Evolutionary conservation across 2,113 vertebrate genomes (phyloP), one percentile per base, ranked within the genome.

Genomic region (Microtus montanus): DNA sequence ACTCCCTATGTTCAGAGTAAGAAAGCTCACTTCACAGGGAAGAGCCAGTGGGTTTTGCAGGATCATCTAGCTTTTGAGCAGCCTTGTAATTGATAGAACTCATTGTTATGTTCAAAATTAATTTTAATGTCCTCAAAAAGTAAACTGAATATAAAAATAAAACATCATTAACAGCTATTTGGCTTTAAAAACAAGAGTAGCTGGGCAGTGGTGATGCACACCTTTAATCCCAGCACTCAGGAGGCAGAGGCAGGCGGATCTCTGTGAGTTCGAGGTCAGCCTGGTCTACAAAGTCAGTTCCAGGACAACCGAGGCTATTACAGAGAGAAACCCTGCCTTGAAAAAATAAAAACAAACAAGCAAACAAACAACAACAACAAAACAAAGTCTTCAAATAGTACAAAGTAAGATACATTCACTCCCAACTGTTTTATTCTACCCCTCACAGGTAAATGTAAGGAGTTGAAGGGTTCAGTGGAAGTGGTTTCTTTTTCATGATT

Each of bases 61-160:
- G 52, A 61, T 6, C 47, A 24, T 20, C 3, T 15, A 68, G 41
- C 49, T 85, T 89, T 52, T 87, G 52, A 92, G 70, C 80, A 30
- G 20, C 28, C 63, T 13, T 89, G 14, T 1, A 85, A 73, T 2
- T 30, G 24, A 73, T 82, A 47, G 70, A 87, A 28, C 54, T 28
- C n/a, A 22, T 86, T 66, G 83, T 73, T 71, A 38, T 80, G 85
- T 94, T n/a, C 3, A 58, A 89, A 85, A 63, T 70, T 91, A 79
- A 87, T 64, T 87, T 78, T 86, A 52, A 84, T 63, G 2, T 35
- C 82, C 82, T 73, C 94, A 58, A 85, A 70, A 95, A 89, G 35
- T 75, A 80, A 52, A 90, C 28, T 85, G 41, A 73, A 75, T 47
- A 61, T 49, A 84, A 84, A 61, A 71, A 44, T 64, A 78, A 84